Percentiles rank a stretch among this genome's conserved stretches.
Evolutionary conservation across 2,888 invertebrate genomes (phyloP).

Genomic region (Zhuqinia jingwanae): DNA sequence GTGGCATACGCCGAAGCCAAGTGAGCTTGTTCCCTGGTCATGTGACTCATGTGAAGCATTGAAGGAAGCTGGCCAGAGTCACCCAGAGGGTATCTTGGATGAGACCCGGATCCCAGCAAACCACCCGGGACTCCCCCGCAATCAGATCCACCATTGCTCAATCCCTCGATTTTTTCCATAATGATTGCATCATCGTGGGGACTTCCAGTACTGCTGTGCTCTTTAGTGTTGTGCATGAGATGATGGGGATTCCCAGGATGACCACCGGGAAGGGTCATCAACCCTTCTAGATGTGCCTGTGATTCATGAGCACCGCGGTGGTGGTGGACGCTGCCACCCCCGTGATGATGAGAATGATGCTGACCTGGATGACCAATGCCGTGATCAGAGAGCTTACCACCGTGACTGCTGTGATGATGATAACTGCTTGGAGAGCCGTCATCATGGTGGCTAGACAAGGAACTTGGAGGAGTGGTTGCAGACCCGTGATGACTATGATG

Average conservation of each 20-base stretch:
- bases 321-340: slow-evolving; percentile 63
- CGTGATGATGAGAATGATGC: slow-evolving; percentile 72
- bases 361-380: slow-evolving; percentile 52
- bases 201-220: slow-evolving; percentile 72
- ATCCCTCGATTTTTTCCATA: slow-evolving; percentile 76
- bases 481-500: slow-evolving; percentile 75
- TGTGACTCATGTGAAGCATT: slow-evolving; percentile 74
- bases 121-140: slow-evolving; percentile 65
- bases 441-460: slow-evolving; percentile 71
- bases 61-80: slow-evolving; percentile 75
- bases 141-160: slow-evolving; percentile 75
- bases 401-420: slow-evolving; percentile 72
- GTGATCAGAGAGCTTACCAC: slow-evolving; percentile 67
- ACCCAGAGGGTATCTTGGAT: slow-evolving; percentile 70
- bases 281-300: slow-evolving; percentile 64
- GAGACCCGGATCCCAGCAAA: slow-evolving; percentile 50
- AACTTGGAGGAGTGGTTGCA: slow-evolving; percentile 72
- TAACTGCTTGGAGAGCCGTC: slow-evolving; percentile 76
- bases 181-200: slow-evolving; percentile 74
- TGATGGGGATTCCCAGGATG: slow-evolving; percentile 70
- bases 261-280: slow-evolving; percentile 56
- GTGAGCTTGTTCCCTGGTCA: slow-evolving; percentile 80
- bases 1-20: slow-evolving; percentile 64
- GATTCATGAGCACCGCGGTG: slow-evolving; percentile 51
- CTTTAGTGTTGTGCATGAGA: slow-evolving; percentile 73